Conservation (phyloP, 2,113 vertebrate genomes). For the Chlorodrepanis virens region DNA sequence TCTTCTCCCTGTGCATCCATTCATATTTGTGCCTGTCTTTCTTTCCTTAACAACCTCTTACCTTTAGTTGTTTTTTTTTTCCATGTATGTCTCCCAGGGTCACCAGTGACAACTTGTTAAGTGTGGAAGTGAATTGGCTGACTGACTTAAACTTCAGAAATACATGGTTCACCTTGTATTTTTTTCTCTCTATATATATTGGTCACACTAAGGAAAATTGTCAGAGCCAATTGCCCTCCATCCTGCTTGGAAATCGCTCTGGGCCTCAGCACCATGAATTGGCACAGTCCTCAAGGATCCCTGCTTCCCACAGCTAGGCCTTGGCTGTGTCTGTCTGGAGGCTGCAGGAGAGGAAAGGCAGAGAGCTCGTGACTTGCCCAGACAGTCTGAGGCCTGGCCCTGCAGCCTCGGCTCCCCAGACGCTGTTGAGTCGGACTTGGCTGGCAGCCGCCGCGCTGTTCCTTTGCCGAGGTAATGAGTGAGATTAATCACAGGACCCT, state of each 20-base stretch:
- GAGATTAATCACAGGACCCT: slow-evolving; percentile 75
- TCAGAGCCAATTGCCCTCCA: slow-evolving; percentile 33
- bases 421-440: slow-evolving; percentile 71
- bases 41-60: neutral
- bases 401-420: slow-evolving; percentile 70
- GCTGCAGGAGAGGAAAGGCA: slow-evolving; percentile 68
- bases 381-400: slow-evolving; percentile 76
- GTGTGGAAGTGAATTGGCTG: neutral
- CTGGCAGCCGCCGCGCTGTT: slow-evolving; percentile 69
- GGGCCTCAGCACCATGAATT: slow-evolving; percentile 32
- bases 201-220: neutral
- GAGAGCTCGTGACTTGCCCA: slow-evolving; percentile 74
- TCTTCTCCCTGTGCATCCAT: fast-evolving
- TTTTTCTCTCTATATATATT: neutral
- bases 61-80: neutral
- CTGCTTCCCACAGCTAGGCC: slow-evolving; percentile 70
- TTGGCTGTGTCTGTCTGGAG: slow-evolving; percentile 66
- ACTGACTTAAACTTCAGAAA: neutral
- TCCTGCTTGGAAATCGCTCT: slow-evolving; percentile 46
- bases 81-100: neutral
- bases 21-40: neutral
- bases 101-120: neutral
- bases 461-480: slow-evolving; percentile 75
- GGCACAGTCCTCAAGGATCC: slow-evolving; percentile 38
- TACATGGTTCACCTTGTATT: neutral